These are phyloP conservation scores for Coelinius sp. DNA, from an alignment of 2,888 invertebrate genomes.

Conservation along the genomic window DNA sequence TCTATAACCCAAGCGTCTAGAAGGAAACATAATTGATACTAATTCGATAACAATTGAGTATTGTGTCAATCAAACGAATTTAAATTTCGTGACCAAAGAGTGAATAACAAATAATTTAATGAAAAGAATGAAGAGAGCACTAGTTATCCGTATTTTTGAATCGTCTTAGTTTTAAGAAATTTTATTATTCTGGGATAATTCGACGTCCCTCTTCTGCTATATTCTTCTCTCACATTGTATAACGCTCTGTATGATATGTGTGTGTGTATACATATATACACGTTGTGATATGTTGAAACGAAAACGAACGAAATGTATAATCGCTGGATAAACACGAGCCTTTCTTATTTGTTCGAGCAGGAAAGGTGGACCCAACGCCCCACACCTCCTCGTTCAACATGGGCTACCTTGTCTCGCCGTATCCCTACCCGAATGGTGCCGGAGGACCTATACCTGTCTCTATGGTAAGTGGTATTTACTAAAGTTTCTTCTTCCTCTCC, in stretches of 20 bases:
- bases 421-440: conserved; percentile 91
- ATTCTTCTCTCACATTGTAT: conserved; percentile 23
- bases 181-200: conserved; percentile 16
- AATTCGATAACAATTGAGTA: neutral
- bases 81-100: neutral
- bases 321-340: conserved; percentile 46
- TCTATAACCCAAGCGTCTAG: neutral
- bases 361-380: conserved; percentile 85
- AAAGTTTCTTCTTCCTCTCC: conserved; percentile 5
- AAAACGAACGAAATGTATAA: conserved; percentile 37
- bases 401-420: conserved; percentile 93
- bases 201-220: conserved; percentile 20
- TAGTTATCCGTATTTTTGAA: conserved; percentile 7
- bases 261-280: neutral
- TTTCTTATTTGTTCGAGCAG: conserved; percentile 71
- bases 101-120: neutral
- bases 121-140: conserved; percentile 30
- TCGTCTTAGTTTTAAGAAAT: conserved; percentile 15
- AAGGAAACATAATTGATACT: neutral
- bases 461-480: conserved; percentile 80
- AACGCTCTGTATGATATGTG: conserved; percentile 1
- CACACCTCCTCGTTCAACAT: conserved; percentile 89
- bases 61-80: neutral
- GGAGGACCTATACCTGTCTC: conserved; percentile 88
- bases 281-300: conserved; percentile 35